phyloP scores from a whole-genome alignment of 1,140 invertebrate species.

The Drosophila ambigua region DNA sequence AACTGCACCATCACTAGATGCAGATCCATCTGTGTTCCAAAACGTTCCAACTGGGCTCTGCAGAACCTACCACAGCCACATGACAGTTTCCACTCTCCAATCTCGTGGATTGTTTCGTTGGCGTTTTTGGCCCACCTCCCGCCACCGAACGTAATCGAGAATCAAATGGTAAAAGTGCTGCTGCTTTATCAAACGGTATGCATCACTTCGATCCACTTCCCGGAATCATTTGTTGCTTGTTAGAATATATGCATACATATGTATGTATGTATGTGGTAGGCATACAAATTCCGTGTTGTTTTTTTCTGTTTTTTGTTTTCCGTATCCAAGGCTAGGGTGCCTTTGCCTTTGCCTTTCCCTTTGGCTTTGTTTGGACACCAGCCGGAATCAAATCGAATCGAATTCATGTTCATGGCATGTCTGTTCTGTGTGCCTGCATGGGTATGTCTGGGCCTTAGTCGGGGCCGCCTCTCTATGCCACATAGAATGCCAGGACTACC shows the following conservation, averaged over 20 bases:
- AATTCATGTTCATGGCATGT: conserved; percentile 60
- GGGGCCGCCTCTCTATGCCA: not conserved
- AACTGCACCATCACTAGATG: no score
- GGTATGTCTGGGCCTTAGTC: conserved; percentile 21
- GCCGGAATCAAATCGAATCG: conserved; percentile 24
- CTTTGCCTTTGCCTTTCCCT: conserved; percentile 21
- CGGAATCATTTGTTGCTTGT: conserved; percentile 51
- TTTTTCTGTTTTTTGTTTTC: conserved; percentile 21
- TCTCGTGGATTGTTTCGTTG: no score
- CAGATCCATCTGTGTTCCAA: no score
- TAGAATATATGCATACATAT: conserved; percentile 12
- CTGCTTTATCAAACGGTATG: no score
- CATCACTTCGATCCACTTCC: conserved; percentile 3
- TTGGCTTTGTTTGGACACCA: conserved; percentile 52
- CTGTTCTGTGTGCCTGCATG: conserved; percentile 5
- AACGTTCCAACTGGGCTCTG: no score
- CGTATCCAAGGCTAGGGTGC: conserved; percentile 63
- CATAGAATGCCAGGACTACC: conserved; percentile 50
- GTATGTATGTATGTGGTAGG: no score
- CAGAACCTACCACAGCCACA: no score
- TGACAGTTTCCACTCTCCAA: no score
- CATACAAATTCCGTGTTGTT: conserved; percentile 9
- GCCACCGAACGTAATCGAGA: no score
- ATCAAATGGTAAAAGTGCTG: no score
- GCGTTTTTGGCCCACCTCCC: no score